Percentiles rank a stretch among this genome's conserved stretches.
Evolutionary conservation across 1,140 invertebrate genomes (phyloP).

Genomic region (Pogonognathellus flavescens): DNA sequence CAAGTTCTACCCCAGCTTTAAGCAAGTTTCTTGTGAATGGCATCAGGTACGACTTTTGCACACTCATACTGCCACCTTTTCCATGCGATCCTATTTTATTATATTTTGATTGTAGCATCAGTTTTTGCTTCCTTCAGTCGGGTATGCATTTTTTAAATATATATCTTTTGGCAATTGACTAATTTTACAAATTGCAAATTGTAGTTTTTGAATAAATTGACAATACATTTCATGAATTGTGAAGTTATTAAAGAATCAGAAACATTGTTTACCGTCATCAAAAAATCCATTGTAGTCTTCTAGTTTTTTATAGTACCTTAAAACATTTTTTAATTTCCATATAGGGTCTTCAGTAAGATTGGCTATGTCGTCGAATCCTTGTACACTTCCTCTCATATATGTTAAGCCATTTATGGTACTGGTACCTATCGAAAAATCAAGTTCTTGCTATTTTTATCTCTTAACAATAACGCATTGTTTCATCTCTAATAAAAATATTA

Average conservation of each 20-base stretch:
- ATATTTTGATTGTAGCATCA: too few relatives aligned
- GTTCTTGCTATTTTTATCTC: too few relatives aligned
- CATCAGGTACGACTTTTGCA: neutral
- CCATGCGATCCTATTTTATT: constrained; percentile 6
- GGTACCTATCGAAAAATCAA: too few relatives aligned
- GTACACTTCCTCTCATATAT: constrained; percentile 74
- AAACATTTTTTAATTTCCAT: too few relatives aligned
- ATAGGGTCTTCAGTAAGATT: constrained; percentile 32
- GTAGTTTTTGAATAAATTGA: too few relatives aligned
- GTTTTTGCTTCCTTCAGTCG: too few relatives aligned
- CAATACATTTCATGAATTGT: too few relatives aligned
- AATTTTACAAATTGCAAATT: neutral
- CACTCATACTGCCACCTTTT: constrained; percentile 20
- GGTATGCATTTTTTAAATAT: too few relatives aligned
- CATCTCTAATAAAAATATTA: too few relatives aligned
- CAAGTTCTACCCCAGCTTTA: constrained; percentile 27
- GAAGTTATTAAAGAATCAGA: neutral
- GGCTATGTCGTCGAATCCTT: constrained; percentile 57
- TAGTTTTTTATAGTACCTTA: constrained; percentile 45
- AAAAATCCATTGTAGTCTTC: neutral
- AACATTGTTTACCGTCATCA: neutral
- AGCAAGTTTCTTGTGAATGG: neutral
- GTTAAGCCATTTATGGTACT: constrained; percentile 78
- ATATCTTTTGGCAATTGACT: too few relatives aligned
- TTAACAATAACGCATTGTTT: too few relatives aligned